Percentiles rank a stretch among this genome's conserved stretches.
phyloP scores from a whole-genome alignment of 64 coral and sea anemone species.

The Hydrozoanthus tunicans region DNA sequence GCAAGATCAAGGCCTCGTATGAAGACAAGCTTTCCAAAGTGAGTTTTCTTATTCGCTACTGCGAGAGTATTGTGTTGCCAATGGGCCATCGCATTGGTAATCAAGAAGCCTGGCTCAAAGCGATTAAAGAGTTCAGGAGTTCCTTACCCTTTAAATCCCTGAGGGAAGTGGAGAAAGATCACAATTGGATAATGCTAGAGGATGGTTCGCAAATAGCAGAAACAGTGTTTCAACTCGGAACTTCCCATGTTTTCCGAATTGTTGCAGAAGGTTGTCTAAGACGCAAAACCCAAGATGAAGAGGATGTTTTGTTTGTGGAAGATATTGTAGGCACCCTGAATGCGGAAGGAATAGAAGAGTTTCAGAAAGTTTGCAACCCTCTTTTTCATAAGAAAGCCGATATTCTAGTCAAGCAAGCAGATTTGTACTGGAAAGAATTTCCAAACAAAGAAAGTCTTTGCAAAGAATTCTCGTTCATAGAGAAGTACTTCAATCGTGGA shows the following conservation, averaged over 20 bases:
- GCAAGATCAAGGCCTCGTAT: not conserved
- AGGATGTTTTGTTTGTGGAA: not conserved
- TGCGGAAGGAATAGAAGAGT: slow-evolving; percentile 34
- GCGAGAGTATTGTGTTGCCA: not conserved
- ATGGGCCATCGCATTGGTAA: not conserved
- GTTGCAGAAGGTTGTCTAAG: slow-evolving; percentile 7
- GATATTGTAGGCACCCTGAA: not conserved
- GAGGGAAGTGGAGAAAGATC: not conserved
- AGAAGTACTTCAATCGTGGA: slow-evolving; percentile 21
- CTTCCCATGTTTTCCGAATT: slow-evolving; percentile 17
- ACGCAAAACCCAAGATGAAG: not conserved
- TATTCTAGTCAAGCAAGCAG: not conserved
- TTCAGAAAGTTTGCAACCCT: slow-evolving; percentile 48
- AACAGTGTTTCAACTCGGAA: not conserved
- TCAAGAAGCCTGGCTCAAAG: not conserved
- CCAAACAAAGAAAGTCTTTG: not conserved
- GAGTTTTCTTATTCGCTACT: slow-evolving; percentile 4
- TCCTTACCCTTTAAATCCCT: not conserved
- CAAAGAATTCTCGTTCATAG: slow-evolving; percentile 32
- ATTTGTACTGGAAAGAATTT: slow-evolving; percentile 32
- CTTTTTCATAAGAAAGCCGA: not conserved
- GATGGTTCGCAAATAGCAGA: not conserved
- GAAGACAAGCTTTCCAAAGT: not conserved
- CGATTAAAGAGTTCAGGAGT: not conserved
- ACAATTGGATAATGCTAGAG: not conserved